Base-by-base conservation (phyloP, 2,113 vertebrate species). In the Dermatemys mawii region DNA sequence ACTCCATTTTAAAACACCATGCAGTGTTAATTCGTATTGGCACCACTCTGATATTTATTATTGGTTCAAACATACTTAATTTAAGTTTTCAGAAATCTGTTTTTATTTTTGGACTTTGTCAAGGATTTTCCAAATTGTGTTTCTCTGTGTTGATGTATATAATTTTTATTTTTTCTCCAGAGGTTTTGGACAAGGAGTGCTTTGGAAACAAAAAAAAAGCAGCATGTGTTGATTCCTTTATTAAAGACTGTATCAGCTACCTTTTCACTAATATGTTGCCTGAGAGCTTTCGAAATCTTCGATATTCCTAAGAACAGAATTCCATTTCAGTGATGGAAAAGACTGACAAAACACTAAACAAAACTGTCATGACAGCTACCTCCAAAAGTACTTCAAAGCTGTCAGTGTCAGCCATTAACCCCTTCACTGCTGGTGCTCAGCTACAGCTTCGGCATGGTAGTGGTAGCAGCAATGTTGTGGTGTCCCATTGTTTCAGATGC, bases 81-180 rank as follows among this genome's bases (percentile, higher is more conserved):
- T 83, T 38, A 92, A 55, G 38, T 81, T 83, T 94, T 85, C 85
- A 88, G 92, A 92, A 81, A 67, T 89, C 81, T 84, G 50, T 83
- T 90, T 67, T 88, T 96, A 92, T 95, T 96, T 96, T 92, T 86
- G 78, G 89, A 82, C 38, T 86, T 73, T 80, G 29, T 76, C 22
- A 27, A 8, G 87, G 67, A 80, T n/a, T n/a, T n/a, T n/a, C n/a
- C n/a, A n/a, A n/a, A n/a, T 83, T 70, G 63, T 10, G 8, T 22
- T 19, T 35, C 81, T 80, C 29, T 60, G n/a, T 57, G 75, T 63
- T 88, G 75, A n/a, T 3, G 4, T 73, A 90, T 84, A 70, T 19
- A 41, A 22, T 38, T n/a, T 8, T 8, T n/a, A n/a, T n/a, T 6
- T 67, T 76, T 35, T 5, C 76, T 60, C 6, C 7, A 3, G 26